phyloP scores from a whole-genome alignment of 2,113 vertebrate genomes.

The Otus sunia region DNA sequence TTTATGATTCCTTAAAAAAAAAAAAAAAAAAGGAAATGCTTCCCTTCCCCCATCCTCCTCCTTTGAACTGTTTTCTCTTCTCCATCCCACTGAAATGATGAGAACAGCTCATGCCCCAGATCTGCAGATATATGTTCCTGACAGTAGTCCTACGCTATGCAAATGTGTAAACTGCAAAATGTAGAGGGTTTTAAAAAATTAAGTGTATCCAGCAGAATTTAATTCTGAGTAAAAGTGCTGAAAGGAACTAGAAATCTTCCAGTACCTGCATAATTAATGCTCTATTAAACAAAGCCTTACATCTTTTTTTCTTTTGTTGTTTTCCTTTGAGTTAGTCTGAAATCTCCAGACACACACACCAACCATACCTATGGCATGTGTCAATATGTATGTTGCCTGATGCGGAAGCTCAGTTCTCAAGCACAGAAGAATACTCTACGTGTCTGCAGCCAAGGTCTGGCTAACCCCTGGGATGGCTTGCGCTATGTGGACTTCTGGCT shows the following conservation, averaged over 20 bases:
- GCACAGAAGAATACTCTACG: background rate
- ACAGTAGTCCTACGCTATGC: conserved; percentile 59
- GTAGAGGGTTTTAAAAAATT: conserved; percentile 20
- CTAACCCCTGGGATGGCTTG: background rate
- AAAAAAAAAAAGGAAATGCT: conserved; percentile 34
- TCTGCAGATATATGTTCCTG: conserved; percentile 48
- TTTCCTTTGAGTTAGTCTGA: background rate
- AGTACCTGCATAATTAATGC: conserved; percentile 2
- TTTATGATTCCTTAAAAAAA: conserved; percentile 30
- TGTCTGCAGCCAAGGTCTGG: background rate
- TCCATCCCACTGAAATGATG: conserved; percentile 47
- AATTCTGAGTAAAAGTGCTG: background rate
- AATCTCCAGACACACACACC: background rate
- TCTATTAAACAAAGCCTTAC: background rate
- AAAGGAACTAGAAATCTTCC: conserved; percentile 17
- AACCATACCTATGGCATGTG: background rate
- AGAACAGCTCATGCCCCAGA: conserved; percentile 53
- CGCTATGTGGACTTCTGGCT: accelerated
- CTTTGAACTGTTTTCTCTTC: conserved; percentile 57
- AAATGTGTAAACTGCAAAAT: conserved; percentile 62
- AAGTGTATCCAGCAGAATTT: conserved; percentile 18
- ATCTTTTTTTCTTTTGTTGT: background rate
- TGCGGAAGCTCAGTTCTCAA: background rate
- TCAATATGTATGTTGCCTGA: background rate
- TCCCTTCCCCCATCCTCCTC: conserved; percentile 33